These are phyloP conservation scores for Montipora sp. DNA, from an alignment of 64 coral and sea anemone genomes.

Conservation along the genomic window DNA sequence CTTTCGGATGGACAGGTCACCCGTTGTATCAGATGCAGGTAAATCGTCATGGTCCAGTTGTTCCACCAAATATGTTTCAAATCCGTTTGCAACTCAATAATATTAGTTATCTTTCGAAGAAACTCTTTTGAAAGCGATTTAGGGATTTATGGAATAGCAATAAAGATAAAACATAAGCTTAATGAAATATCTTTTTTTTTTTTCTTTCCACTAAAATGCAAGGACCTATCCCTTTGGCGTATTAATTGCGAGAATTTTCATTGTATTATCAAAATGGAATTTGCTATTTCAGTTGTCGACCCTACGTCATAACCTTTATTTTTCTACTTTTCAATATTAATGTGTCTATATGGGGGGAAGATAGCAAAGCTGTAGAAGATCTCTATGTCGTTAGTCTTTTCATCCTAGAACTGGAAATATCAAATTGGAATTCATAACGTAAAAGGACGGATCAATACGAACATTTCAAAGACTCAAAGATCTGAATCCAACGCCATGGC, in stretches of 20 bases:
- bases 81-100: not conserved
- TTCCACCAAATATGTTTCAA: not conserved
- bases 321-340: conserved; percentile 38
- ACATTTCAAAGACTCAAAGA: too few relatives aligned
- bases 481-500: not conserved
- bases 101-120: not conserved
- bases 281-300: conserved; percentile 5
- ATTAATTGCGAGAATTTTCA: not conserved
- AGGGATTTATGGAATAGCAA: not conserved
- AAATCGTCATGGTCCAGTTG: conserved; percentile 7
- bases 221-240: not conserved
- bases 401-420: not conserved
- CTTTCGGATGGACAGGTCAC: conserved; percentile 22
- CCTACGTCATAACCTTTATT: conserved; percentile 43
- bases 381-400: not conserved
- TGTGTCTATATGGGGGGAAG: conserved; percentile 1
- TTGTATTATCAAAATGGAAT: conserved; percentile 63
- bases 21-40: conserved; percentile 24
- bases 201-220: too few relatives aligned
- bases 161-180: not conserved
- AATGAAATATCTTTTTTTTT: not conserved
- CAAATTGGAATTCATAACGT: not conserved
- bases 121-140: not conserved
- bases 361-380: not conserved
- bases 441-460: not conserved